Percentiles rank a stretch among this genome's conserved stretches.
Conservation (phyloP, 2,888 invertebrate genomes). For the Lymantria dispar region DNA sequence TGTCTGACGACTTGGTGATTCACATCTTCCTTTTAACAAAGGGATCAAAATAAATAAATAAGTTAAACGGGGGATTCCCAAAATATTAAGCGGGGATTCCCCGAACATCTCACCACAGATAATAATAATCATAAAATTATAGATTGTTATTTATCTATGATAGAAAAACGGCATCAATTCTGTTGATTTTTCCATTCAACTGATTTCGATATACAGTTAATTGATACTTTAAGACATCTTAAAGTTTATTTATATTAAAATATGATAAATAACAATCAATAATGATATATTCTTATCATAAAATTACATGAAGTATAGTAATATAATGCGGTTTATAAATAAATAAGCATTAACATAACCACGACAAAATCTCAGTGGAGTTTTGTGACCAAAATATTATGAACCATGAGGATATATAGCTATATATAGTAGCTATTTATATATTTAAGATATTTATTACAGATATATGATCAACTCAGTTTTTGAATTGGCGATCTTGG, state of each 20-base stretch:
- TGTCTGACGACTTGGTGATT: background rate
- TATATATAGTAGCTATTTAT: constrained; percentile 8
- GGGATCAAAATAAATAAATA: background rate
- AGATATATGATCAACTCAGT: background rate
- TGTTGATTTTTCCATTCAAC: background rate
- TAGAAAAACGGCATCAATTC: background rate
- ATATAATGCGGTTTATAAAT: background rate
- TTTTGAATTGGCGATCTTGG: background rate
- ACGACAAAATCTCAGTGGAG: constrained; percentile 20
- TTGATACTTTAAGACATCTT: background rate
- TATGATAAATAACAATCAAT: background rate
- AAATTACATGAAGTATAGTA: background rate
- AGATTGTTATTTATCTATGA: background rate
- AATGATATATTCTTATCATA: no score
- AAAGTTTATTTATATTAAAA: background rate
- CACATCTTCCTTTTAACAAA: background rate
- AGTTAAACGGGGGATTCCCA: background rate
- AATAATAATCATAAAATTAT: background rate
- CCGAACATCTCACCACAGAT: background rate
- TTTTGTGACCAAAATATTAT: constrained; percentile 30
- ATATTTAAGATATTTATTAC: background rate
- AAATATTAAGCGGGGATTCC: background rate
- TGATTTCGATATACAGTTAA: no score
- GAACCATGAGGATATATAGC: constrained; percentile 7
- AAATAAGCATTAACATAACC: constrained; percentile 15